Conservation (phyloP, 2,113 vertebrate genomes). For the Ia io region DNA sequence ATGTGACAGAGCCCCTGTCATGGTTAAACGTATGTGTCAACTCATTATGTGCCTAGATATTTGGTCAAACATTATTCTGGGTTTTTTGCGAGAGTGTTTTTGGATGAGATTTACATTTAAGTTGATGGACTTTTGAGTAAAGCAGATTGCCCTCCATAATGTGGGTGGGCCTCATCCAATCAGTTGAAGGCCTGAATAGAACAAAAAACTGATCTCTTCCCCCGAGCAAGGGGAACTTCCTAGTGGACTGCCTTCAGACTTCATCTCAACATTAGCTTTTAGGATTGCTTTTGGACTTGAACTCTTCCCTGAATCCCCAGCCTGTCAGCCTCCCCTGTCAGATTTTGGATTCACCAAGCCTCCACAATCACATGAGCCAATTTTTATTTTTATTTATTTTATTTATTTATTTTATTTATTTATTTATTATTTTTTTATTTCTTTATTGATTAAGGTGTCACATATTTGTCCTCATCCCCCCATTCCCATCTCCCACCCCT, state of each 20-base stretch:
- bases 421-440: too few species aligned
- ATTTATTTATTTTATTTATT: too few species aligned
- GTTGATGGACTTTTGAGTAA: background rate
- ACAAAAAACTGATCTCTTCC: background rate
- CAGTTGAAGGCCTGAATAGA: background rate
- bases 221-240: background rate
- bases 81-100: conserved; percentile 32
- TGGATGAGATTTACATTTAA: conserved; percentile 16
- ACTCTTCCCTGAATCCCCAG: background rate
- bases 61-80: background rate
- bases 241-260: background rate
- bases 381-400: too few species aligned
- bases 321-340: background rate
- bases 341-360: background rate
- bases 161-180: background rate
- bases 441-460: too few species aligned
- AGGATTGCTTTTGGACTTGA: background rate
- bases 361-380: background rate
- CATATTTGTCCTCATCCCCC: too few species aligned
- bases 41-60: background rate
- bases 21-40: background rate
- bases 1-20: background rate
- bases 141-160: background rate
- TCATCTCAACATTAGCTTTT: background rate
- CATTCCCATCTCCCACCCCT: too few species aligned